phyloP scores from a whole-genome alignment of 37 sponge, comb jelly and placozoan species.

The Geodia barretti region DNA sequence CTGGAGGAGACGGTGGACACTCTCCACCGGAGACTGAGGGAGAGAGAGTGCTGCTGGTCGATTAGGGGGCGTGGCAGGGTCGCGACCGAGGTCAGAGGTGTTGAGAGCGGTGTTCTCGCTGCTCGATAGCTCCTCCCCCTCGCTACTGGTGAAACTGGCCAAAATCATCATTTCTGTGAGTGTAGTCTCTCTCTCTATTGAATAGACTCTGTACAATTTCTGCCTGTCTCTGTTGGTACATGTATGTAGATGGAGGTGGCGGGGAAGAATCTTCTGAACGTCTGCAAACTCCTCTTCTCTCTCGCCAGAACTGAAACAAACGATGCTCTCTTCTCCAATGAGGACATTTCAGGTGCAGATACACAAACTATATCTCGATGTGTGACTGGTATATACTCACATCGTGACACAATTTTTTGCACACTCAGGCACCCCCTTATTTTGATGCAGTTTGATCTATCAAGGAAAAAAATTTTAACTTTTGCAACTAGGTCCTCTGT shows the following conservation, averaged over 20 bases:
- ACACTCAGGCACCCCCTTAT: too few relatives aligned
- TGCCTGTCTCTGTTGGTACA: not conserved
- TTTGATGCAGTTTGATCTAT: too few relatives aligned
- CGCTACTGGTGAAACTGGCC: slow-evolving; percentile 66
- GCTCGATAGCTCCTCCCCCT: slow-evolving; percentile 60
- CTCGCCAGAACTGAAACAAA: slow-evolving; percentile 65
- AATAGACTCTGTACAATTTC: not conserved
- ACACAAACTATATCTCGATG: not conserved
- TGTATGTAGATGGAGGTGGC: slow-evolving; percentile 81
- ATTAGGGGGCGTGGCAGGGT: slow-evolving; percentile 58
- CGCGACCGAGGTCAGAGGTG: slow-evolving; percentile 42
- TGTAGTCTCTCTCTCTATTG: not conserved
- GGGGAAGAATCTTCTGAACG: slow-evolving; percentile 78
- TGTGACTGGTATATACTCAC: not conserved
- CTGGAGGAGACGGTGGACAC: slow-evolving; percentile 31
- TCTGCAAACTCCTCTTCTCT: slow-evolving; percentile 77
- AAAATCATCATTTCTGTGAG: slow-evolving; percentile 76
- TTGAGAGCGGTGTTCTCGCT: slow-evolving; percentile 58
- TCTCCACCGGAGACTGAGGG: slow-evolving; percentile 42
- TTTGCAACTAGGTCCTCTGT: slow-evolving; percentile 33
- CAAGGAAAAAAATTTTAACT: too few relatives aligned
- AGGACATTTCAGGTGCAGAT: slow-evolving; percentile 48
- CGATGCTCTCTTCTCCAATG: slow-evolving; percentile 61
- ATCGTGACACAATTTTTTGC: not conserved
- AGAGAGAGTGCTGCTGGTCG: slow-evolving; percentile 6